Base-by-base conservation (phyloP, 1,140 invertebrate genomes). In the Drosophila varians region DNA sequence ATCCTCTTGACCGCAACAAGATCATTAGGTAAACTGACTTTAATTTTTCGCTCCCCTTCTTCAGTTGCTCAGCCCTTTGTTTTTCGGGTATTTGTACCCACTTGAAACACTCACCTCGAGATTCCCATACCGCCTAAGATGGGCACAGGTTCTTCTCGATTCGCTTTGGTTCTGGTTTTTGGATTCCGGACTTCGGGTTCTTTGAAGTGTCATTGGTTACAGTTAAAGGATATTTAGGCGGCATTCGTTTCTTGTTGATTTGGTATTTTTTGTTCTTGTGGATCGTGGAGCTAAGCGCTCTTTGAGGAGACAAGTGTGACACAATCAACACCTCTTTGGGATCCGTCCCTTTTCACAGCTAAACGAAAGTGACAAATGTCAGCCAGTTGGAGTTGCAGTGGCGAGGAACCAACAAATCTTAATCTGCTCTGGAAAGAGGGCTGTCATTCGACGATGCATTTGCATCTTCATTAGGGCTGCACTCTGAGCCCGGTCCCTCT, bases 161-260 rank as follows among this genome's bases (percentile, higher is more conserved):
- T 61, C 42, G 60, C 6, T 19, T 4, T 42, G 38, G 38, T 42
- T 42, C 38, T 42, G 38, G 48, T 52, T 45, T 25, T 49, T 42
- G 38, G n/a, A 26, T 49, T 28, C 21, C 21, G 42, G 19, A 2
- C 16, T n/a, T 34, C 38, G 54, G 45, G 12, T 9, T 38, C 68
- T 86, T 86, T 86, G 80, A 87, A 74, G 80, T 87, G 69, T 86
- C 76, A 86, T 86, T 87, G 73, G 80, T 86, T 87, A 86, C 77
- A 86, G 82, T 80, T 86, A 80, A 86, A 86, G 80, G 80, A 87
- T 87, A 87, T 86, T 86, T 77, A 78, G 77, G 80, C 80, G 76
- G 75, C 72, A 56, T 68, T 68, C 57, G 57, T 55, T 49, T 68
- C 65, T 73, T 69, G 43, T 78, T 53, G 38, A 18, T 42, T 16